Conservation (phyloP, 2,888 invertebrate genomes). For the Acrocyrtus sp. region DNA sequence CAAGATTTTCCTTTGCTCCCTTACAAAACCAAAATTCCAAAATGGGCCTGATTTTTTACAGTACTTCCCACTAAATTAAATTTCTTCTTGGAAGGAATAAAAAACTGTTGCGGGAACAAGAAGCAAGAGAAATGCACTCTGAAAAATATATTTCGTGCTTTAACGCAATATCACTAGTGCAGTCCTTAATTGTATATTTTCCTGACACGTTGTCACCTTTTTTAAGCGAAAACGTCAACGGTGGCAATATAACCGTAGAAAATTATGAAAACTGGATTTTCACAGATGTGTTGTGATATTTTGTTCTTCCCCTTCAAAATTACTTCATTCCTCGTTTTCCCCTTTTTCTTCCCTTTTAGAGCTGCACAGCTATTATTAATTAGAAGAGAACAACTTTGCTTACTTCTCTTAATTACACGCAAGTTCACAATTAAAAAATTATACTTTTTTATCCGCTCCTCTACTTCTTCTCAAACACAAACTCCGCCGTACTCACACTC, state of each 20-base stretch:
- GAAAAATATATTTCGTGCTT: too few relatives aligned
- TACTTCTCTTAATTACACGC: constrained; percentile 28
- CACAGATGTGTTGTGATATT: too few relatives aligned
- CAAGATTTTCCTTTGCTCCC: neutral
- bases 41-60: too few relatives aligned
- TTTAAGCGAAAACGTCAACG: too few relatives aligned
- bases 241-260: too few relatives aligned
- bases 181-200: too few relatives aligned
- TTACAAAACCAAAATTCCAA: neutral
- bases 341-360: constrained; percentile 4
- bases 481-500: too few relatives aligned
- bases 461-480: too few relatives aligned
- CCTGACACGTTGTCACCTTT: too few relatives aligned
- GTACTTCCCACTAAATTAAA: neutral
- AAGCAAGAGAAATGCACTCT: too few relatives aligned
- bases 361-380: constrained; percentile 42
- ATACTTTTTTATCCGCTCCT: neutral
- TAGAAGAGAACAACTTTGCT: constrained; percentile 27
- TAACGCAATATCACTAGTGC: too few relatives aligned
- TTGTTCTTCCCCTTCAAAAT: constrained; percentile 26
- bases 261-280: constrained; percentile 28
- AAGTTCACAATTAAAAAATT: neutral
- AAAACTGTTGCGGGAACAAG: neutral
- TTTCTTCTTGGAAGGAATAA: too few relatives aligned
- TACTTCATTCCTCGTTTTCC: constrained; percentile 33